Evolutionary conservation across 2,113 vertebrate species (phyloP).

Genomic region (Silurus glanis): DNA sequence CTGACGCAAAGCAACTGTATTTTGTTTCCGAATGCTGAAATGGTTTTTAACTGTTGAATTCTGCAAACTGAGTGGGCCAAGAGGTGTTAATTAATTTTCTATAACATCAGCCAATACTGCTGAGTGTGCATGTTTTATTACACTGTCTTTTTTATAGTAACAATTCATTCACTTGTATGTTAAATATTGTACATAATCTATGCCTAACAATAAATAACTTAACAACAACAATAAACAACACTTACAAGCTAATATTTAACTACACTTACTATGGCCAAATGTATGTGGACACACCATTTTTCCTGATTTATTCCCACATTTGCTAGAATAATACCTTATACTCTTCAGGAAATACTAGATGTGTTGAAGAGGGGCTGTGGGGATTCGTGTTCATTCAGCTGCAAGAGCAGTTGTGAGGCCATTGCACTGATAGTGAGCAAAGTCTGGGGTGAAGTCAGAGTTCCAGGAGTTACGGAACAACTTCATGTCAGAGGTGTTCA

Average conservation of each 20-base stretch:
- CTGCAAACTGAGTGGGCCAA: background rate
- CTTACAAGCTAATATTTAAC: background rate
- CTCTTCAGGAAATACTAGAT: background rate
- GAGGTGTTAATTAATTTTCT: background rate
- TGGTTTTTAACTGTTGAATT: background rate
- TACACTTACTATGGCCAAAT: background rate
- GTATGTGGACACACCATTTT: too few relatives aligned
- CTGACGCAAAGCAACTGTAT: background rate
- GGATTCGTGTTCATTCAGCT: background rate
- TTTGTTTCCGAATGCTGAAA: background rate
- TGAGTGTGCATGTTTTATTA: background rate
- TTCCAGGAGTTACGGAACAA: background rate
- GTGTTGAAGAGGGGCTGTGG: background rate
- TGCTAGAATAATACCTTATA: background rate
- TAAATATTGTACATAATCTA: background rate
- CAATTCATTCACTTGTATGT: background rate
- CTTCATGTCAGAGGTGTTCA: background rate
- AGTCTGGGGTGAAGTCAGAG: background rate
- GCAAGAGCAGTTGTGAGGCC: background rate
- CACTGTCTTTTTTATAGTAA: background rate
- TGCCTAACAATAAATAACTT: background rate
- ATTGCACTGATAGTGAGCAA: background rate
- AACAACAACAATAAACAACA: background rate
- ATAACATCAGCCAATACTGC: background rate
- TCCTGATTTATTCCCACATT: background rate